A percentile compares a stretch with the other conserved stretches of the same genome.
Evolutionary conservation across 2,888 invertebrate genomes (phyloP).

Genomic region (Chouioia cunea): DNA sequence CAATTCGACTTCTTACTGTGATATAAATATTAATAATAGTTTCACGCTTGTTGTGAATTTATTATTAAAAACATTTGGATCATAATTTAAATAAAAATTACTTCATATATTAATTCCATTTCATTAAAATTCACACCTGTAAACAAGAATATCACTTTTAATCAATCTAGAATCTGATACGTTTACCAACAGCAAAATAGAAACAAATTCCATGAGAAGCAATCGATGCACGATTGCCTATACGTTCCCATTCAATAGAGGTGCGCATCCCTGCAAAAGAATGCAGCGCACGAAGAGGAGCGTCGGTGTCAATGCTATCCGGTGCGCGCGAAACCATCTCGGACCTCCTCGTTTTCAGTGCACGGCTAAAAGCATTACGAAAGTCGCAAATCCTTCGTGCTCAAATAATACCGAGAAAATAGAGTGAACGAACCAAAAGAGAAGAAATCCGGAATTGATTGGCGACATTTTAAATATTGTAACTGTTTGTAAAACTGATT

Average conservation of each 20-base stretch:
- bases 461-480: too few relatives aligned
- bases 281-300: constrained; percentile 17
- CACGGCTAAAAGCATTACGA: constrained; percentile 22
- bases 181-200: too few relatives aligned
- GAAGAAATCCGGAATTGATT: too few relatives aligned
- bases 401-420: not conserved
- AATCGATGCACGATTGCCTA: constrained; percentile 16
- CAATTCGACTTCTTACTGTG: constrained; percentile 14
- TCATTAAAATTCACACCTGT: too few relatives aligned
- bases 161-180: too few relatives aligned
- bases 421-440: too few relatives aligned
- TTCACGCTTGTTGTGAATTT: not conserved
- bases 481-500: too few relatives aligned
- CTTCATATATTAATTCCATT: too few relatives aligned
- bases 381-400: constrained; percentile 1
- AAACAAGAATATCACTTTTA: too few relatives aligned
- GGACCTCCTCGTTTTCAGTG: constrained; percentile 9
- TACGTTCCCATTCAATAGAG: constrained; percentile 2
- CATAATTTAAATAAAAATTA: too few relatives aligned
- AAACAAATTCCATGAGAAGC: not conserved
- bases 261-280: constrained; percentile 1
- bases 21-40: constrained; percentile 24
- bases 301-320: constrained; percentile 34
- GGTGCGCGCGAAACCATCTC: constrained; percentile 1
- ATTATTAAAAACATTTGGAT: too few relatives aligned